phyloP scores from a whole-genome alignment of 2,113 vertebrate genomes.

The Limnothrissa miodon region DNA sequence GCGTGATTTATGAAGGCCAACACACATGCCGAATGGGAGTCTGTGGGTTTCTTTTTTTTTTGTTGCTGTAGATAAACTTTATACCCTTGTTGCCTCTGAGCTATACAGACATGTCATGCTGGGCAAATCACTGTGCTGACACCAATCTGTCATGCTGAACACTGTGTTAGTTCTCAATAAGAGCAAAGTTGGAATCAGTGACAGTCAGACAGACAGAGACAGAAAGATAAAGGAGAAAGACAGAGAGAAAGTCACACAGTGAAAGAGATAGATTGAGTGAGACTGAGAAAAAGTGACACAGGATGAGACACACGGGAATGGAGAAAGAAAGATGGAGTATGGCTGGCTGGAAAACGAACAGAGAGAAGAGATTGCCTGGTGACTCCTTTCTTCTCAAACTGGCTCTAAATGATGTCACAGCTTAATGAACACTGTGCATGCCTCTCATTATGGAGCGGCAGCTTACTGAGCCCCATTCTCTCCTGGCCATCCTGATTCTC shows the following conservation, averaged over 20 bases:
- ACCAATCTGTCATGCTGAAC: too few relatives aligned
- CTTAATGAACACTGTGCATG: not conserved
- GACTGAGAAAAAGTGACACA: not conserved
- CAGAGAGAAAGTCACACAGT: not conserved
- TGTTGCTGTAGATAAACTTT: not conserved
- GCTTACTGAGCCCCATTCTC: not conserved
- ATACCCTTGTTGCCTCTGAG: not conserved
- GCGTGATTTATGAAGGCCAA: constrained; percentile 3
- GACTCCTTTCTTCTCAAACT: not conserved
- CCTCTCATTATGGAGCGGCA: not conserved
- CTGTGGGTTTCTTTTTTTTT: not conserved
- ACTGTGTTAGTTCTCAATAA: not conserved
- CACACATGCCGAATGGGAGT: not conserved
- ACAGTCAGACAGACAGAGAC: constrained; percentile 1
- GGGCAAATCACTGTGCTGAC: not conserved
- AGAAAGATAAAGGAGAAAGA: not conserved
- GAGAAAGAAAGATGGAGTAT: not conserved
- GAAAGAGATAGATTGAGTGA: not conserved
- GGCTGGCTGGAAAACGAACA: not conserved
- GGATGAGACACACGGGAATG: too few relatives aligned
- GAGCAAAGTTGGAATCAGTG: not conserved
- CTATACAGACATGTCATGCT: not conserved
- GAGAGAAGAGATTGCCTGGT: not conserved
- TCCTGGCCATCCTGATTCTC: not conserved
- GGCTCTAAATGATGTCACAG: not conserved